Conservation (phyloP, 1,140 invertebrate genomes). For the Brachionus manjavacas region DNA sequence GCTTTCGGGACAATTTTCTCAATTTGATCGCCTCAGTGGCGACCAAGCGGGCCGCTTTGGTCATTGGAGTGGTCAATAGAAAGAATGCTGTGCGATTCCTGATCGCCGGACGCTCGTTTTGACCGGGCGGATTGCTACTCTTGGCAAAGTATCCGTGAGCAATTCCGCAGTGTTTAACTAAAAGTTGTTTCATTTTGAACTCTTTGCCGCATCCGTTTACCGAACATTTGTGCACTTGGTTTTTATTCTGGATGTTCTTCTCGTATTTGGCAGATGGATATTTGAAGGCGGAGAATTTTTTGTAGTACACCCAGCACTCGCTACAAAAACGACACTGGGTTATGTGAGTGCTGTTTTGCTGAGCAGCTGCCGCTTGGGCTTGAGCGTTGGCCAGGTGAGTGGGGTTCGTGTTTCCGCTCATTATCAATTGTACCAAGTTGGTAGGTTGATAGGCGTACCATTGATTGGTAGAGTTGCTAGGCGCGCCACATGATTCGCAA, state of each 20-base stretch:
- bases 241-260: constrained; percentile 12
- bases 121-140: background rate
- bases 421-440: constrained; percentile 48
- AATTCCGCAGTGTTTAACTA: constrained; percentile 11
- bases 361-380: background rate
- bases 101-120: background rate
- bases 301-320: constrained; percentile 93
- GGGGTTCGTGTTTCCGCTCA: constrained; percentile 32
- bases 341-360: constrained; percentile 60
- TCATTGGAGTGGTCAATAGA: constrained; percentile 76
- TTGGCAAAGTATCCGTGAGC: constrained; percentile 39
- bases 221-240: constrained; percentile 32
- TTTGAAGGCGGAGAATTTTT: constrained; percentile 93
- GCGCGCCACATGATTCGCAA: constrained; percentile 37
- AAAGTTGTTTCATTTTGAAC: constrained; percentile 39
- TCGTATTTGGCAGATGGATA: constrained; percentile 51
- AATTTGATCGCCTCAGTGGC: background rate
- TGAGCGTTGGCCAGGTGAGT: background rate
- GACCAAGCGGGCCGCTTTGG: constrained; percentile 71
- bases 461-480: constrained; percentile 65
- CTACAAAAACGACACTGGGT: constrained; percentile 80
- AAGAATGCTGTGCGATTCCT: constrained; percentile 78
- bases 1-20: background rate
- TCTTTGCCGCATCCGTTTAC: background rate
- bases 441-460: constrained; percentile 94